Percentiles rank a stretch among this genome's conserved stretches.
phyloP scores from a whole-genome alignment of 2,113 vertebrate genomes.

The Apaloderma vittatum region DNA sequence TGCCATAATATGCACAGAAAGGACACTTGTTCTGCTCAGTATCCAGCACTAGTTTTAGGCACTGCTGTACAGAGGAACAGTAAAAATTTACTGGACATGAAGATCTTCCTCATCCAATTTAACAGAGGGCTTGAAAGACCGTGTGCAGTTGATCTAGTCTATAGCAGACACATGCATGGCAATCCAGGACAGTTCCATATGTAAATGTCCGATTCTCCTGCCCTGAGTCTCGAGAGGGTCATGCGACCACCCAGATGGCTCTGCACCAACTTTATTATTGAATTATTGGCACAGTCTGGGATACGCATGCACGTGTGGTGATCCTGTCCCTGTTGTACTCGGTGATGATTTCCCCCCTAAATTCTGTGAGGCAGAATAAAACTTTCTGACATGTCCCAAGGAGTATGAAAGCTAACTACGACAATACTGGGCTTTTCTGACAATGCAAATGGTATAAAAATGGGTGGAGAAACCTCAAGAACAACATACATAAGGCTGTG shows the following conservation, averaged over 20 bases:
- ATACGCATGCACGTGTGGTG: rapidly evolving
- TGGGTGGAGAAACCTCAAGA: neutral
- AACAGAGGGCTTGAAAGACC: neutral
- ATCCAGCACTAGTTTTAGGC: rapidly evolving
- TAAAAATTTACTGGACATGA: neutral
- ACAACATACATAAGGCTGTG: neutral
- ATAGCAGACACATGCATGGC: rapidly evolving
- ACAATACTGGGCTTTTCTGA: neutral
- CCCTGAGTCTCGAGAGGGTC: neutral
- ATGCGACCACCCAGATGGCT: neutral
- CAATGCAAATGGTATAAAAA: neutral
- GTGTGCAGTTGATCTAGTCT: neutral
- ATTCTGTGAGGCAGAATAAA: neutral
- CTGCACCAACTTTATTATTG: rapidly evolving
- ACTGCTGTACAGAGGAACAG: neutral
- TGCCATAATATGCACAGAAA: neutral
- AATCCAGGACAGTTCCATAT: neutral
- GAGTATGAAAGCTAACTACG: neutral
- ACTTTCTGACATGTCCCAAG: neutral
- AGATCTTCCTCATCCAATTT: neutral
- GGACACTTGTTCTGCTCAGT: neutral
- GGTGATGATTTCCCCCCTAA: neutral
- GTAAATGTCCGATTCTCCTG: neutral
- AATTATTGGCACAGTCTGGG: neutral
- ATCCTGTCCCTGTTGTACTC: neutral